phyloP scores from a whole-genome alignment of 2,113 vertebrate species.

The Sorex araneus region DNA sequence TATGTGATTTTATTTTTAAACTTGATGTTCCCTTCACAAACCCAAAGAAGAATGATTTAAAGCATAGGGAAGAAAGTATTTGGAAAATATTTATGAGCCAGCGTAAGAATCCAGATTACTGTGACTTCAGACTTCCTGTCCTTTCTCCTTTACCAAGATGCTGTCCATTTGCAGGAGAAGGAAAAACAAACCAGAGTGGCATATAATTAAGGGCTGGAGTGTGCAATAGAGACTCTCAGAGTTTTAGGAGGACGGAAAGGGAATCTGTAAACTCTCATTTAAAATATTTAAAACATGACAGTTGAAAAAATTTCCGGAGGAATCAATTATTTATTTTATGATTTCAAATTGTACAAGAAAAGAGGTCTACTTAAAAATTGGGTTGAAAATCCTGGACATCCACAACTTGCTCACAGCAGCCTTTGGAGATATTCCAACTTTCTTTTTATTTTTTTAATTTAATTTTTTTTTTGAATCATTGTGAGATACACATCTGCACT shows the following conservation, averaged over 20 bases:
- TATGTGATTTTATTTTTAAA: not conserved
- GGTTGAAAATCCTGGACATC: not conserved
- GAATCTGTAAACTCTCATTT: not conserved
- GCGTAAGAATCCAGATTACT: constrained; percentile 25
- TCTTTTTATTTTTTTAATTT: too few relatives aligned
- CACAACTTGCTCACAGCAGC: not conserved
- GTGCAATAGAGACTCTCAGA: not conserved
- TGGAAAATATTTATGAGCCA: not conserved
- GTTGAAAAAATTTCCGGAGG: not conserved
- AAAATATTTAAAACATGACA: constrained; percentile 37
- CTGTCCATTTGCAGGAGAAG: not conserved
- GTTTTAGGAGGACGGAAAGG: not conserved
- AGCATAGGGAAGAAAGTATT: not conserved
- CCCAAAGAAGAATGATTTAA: not conserved
- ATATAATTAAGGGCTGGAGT: not conserved
- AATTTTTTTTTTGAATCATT: too few relatives aligned
- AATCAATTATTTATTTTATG: not conserved
- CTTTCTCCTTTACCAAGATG: not conserved
- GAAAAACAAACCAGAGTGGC: not conserved
- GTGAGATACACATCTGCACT: too few relatives aligned
- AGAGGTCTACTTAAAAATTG: constrained; percentile 32
- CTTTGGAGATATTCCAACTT: not conserved
- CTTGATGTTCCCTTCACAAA: not conserved
- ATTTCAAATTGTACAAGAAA: constrained; percentile 42
- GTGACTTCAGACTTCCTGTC: constrained; percentile 26